These are phyloP conservation scores for Gobionotothen gibberifrons DNA, from an alignment of 2,797 vertebrate species.

Conservation along the genomic window DNA sequence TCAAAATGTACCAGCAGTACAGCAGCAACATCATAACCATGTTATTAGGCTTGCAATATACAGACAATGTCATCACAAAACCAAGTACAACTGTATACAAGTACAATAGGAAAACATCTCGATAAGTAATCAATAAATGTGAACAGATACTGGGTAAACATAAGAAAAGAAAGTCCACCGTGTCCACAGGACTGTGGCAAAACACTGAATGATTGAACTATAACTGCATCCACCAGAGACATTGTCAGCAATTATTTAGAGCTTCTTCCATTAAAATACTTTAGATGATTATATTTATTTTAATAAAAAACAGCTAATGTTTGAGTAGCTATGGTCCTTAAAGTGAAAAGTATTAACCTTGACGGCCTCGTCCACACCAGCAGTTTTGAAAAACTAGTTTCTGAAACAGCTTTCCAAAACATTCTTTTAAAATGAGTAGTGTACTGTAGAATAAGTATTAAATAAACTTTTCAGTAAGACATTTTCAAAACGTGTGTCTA, in stretches of 20 bases:
- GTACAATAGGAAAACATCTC: constrained; percentile 90
- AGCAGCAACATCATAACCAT: constrained; percentile 93
- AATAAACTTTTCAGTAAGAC: constrained; percentile 36
- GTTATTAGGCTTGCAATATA: constrained; percentile 89
- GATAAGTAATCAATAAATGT: constrained; percentile 90
- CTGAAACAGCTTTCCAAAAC: constrained; percentile 14
- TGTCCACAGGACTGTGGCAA: constrained; percentile 91
- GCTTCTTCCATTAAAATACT: constrained; percentile 63
- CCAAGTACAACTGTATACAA: constrained; percentile 86
- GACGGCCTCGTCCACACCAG: constrained; percentile 48
- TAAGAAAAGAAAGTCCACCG: constrained; percentile 84
- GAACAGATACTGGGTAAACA: constrained; percentile 90
- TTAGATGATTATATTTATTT: constrained; percentile 54
- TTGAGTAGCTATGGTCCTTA: constrained; percentile 52
- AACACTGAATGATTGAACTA: constrained; percentile 77
- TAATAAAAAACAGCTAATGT: constrained; percentile 60
- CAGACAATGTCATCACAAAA: constrained; percentile 90
- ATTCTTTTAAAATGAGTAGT: constrained; percentile 20
- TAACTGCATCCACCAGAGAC: constrained; percentile 70
- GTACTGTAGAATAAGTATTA: constrained; percentile 18
- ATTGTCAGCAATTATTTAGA: constrained; percentile 65
- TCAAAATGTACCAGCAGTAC: constrained; percentile 91
- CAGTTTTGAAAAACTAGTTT: constrained; percentile 38
- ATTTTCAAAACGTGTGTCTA: constrained; percentile 22
- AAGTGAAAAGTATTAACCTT: constrained; percentile 55